Evolutionary conservation across 1,140 invertebrate species (phyloP).

Genomic region (Cataglyphis hispanica): DNA sequence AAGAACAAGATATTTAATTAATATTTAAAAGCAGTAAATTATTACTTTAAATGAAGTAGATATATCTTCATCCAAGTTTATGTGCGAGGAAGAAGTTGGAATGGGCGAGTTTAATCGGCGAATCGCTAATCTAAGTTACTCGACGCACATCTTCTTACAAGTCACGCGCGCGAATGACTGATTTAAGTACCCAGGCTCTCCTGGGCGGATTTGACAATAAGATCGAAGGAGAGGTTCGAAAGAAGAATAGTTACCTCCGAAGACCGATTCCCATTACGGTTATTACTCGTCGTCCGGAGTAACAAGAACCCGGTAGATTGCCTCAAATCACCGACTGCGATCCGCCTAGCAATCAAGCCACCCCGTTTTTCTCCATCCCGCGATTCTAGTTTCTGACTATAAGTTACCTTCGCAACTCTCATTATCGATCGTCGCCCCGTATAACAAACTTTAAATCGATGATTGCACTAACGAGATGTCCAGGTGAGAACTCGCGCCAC

Average conservation of each 20-base stretch:
- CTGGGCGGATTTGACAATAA: conserved; percentile 75
- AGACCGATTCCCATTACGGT: conserved; percentile 79
- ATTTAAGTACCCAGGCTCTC: conserved; percentile 72
- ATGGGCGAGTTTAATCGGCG: conserved; percentile 41
- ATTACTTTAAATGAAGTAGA: background rate
- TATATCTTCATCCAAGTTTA: background rate
- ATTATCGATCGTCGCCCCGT: conserved; percentile 77
- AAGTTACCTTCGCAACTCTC: conserved; percentile 60
- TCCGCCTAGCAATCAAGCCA: conserved; percentile 82
- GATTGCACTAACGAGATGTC: conserved; percentile 77
- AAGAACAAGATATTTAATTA: conserved; percentile 3
- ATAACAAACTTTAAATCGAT: conserved; percentile 82
- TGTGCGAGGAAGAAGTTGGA: background rate
- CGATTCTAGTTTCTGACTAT: conserved; percentile 71
- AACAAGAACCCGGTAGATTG: conserved; percentile 84
- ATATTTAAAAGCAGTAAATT: background rate
- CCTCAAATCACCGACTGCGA: conserved; percentile 82
- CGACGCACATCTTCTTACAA: conserved; percentile 65
- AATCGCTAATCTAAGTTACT: conserved; percentile 56
- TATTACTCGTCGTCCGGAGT: conserved; percentile 82
- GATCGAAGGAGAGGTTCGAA: conserved; percentile 76
- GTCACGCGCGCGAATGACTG: conserved; percentile 71
- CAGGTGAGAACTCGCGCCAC: conserved; percentile 61
- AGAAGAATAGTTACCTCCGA: conserved; percentile 75
- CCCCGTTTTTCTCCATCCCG: conserved; percentile 75